Base-by-base conservation (phyloP, 2,113 vertebrate species). In the Deroptyus accipitrinus region DNA sequence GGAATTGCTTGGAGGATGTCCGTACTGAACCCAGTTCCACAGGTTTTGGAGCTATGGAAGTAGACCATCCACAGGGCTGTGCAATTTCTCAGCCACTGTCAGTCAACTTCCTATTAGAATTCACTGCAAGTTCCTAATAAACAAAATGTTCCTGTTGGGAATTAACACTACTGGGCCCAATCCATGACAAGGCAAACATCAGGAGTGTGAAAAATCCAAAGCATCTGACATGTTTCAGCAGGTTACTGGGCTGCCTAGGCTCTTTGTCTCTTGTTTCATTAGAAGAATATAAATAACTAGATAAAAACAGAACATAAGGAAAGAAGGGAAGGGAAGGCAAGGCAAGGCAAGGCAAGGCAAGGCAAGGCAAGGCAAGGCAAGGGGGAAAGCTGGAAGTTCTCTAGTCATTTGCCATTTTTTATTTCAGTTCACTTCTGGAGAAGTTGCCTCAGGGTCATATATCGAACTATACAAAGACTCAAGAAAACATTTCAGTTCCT, bases 151-250 rank as follows among this genome's bases (percentile, higher is more conserved):
- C 88, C 51, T 54, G n/a, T 63, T 41, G 25, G 1, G 6, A 86
- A 84, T 67, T 86, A 94, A 75, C 18, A 42, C 17, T 7, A 10
- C 1, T 30, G 25, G 19, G 25, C 20, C 20, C 11, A 37, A 68
- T 59, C 17, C 27, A 42, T 27, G 25, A 67, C 31, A 68, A 70
- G 33, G 14, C 3, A 14, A 90, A 74, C 51, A 78, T 31, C 37
- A 68, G 39, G 59, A 88, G 59, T 83, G 80, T 57, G 79, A 95
- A 91, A 93, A 94, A 63, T 62, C 52, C 25, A 59, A 74, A 81
- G 23, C 20, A 59, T 67, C 51, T 92, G 80, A 42, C 73, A 33
- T 49, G 83, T 77, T 95, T 77, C 95, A 90, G 59, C 59, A 88
- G 68, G 49, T 81, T 67, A 33, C n/a, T 69, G 54, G 11, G 25